Evolutionary conservation across 2,888 invertebrate species (phyloP).

Genomic region (Calliphora vomitoria): DNA sequence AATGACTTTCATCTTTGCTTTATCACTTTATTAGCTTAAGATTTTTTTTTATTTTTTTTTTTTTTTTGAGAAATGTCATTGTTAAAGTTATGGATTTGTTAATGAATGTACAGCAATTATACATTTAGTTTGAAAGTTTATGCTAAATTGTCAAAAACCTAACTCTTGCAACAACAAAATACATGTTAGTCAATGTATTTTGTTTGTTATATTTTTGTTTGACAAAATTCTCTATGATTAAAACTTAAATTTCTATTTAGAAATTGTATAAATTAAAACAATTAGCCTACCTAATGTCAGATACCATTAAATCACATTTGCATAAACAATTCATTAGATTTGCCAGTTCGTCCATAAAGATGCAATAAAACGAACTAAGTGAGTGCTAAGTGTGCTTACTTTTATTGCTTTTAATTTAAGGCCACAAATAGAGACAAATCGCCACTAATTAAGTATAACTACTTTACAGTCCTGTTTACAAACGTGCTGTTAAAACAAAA

Average conservation of each 20-base stretch:
- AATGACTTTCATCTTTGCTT: conserved; percentile 39
- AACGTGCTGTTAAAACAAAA: conserved; percentile 1
- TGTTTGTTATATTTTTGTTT: too few species aligned
- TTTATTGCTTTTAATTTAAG: background rate
- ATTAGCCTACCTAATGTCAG: too few species aligned
- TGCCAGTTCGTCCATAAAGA: background rate
- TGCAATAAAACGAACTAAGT: background rate
- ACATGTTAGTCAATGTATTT: too few species aligned
- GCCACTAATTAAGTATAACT: too few species aligned
- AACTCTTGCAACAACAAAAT: too few species aligned
- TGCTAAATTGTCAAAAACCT: too few species aligned
- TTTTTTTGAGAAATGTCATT: background rate
- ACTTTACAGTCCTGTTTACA: background rate
- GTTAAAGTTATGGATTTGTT: background rate
- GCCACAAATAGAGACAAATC: background rate
- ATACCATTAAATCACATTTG: too few species aligned
- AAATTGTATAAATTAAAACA: too few species aligned
- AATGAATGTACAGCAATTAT: conserved; percentile 21
- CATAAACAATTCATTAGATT: too few species aligned
- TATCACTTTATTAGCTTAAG: background rate
- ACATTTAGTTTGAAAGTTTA: background rate
- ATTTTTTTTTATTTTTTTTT: too few species aligned
- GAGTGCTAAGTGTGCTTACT: background rate
- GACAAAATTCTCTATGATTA: too few species aligned
- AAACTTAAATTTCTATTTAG: too few species aligned